Conservation (phyloP, 2,888 invertebrate genomes). For the Polydrusus pterygomalis region DNA sequence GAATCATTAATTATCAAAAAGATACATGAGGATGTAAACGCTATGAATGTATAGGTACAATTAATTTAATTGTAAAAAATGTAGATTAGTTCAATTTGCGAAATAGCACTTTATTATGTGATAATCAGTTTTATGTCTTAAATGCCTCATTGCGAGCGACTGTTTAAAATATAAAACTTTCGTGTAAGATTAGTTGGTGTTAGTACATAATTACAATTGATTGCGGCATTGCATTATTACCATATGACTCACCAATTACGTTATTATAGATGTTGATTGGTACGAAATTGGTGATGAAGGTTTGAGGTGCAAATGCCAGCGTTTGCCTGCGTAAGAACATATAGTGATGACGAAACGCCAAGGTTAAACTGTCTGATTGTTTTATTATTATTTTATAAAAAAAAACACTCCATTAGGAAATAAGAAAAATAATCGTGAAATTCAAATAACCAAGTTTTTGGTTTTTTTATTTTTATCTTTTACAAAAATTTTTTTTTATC, state of each 20-base stretch:
- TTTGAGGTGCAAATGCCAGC: constrained; percentile 33
- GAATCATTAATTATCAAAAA: background rate
- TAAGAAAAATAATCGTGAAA: no score
- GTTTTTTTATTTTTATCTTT: no score
- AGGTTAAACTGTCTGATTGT: background rate
- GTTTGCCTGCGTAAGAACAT: constrained; percentile 6
- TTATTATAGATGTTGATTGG: constrained; percentile 21
- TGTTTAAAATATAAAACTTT: constrained; percentile 4
- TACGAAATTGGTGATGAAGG: constrained; percentile 24
- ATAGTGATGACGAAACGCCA: constrained; percentile 2
- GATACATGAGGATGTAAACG: background rate
- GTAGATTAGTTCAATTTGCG: constrained; percentile 14
- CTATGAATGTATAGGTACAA: background rate
- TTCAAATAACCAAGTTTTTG: no score
- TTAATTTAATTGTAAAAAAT: constrained; percentile 26
- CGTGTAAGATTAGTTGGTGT: constrained; percentile 16
- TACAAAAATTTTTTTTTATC: no score
- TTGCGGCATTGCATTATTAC: constrained; percentile 27
- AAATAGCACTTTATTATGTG: background rate
- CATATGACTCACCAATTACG: constrained; percentile 38
- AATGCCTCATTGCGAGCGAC: constrained; percentile 5
- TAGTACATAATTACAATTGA: constrained; percentile 11
- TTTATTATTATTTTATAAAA: background rate
- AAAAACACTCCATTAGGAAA: no score
- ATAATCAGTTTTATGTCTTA: constrained; percentile 5